Conservation (phyloP, 1,140 invertebrate genomes). For the Diuraphis noxia region DNA sequence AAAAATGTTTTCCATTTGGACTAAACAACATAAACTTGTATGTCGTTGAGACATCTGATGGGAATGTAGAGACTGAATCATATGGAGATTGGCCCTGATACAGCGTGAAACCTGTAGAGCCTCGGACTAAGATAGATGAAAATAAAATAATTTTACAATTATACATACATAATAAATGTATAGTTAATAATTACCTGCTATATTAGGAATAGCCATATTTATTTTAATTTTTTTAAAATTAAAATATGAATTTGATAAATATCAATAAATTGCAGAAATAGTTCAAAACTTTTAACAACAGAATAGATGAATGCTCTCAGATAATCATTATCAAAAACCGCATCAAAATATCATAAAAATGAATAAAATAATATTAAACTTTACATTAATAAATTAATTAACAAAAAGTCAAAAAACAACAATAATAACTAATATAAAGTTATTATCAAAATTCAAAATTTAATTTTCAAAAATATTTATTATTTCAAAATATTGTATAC, state of each 20-base stretch:
- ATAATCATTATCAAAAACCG: not conserved
- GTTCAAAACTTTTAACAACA: too few species aligned
- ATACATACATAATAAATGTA: not conserved
- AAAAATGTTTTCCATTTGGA: conserved; percentile 69
- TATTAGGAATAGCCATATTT: conserved; percentile 27
- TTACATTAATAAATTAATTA: not conserved
- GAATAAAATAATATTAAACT: not conserved
- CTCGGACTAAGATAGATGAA: conserved; percentile 61
- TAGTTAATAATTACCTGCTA: conserved; percentile 12
- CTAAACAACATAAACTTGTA: conserved; percentile 72
- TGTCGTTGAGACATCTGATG: conserved; percentile 68
- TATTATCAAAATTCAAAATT: conserved; percentile 28
- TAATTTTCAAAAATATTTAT: not conserved
- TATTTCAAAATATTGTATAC: not conserved
- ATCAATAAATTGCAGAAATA: not conserved
- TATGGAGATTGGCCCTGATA: conserved; percentile 64
- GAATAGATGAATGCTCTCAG: not conserved
- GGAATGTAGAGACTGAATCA: conserved; percentile 65
- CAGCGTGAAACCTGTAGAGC: conserved; percentile 63
- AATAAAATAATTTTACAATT: conserved; percentile 52
- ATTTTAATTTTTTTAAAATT: not conserved
- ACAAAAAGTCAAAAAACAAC: not conserved
- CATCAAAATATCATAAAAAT: not conserved
- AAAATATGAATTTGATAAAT: not conserved
- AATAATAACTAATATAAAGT: not conserved